phyloP scores from a whole-genome alignment of 2,113 vertebrate genomes.

The Poeciliopsis retropinna region DNA sequence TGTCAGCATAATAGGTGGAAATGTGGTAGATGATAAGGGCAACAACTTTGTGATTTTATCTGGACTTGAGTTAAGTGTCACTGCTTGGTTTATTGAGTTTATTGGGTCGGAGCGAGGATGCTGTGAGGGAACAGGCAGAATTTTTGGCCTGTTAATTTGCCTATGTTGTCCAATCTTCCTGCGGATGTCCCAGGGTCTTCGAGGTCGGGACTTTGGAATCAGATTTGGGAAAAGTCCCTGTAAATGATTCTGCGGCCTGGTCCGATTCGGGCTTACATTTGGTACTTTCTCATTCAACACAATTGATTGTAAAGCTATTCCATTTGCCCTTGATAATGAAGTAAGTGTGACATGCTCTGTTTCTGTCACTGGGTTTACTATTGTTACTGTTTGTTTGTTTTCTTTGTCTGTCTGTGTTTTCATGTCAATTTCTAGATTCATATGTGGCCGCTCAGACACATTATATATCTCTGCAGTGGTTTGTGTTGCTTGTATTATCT shows the following conservation, averaged over 20 bases:
- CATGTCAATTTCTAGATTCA: slow-evolving; percentile 13
- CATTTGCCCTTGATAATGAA: slow-evolving; percentile 47
- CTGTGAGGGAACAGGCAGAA: slow-evolving; percentile 49
- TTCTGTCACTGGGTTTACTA: slow-evolving; percentile 24
- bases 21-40: slow-evolving; percentile 27
- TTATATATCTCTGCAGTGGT: slow-evolving; percentile 25
- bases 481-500: slow-evolving; percentile 12
- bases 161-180: slow-evolving; percentile 81
- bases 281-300: slow-evolving; percentile 16
- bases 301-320: slow-evolving; percentile 36
- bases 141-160: slow-evolving; percentile 77
- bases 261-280: slow-evolving; percentile 27
- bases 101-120: slow-evolving; percentile 41
- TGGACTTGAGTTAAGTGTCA: slow-evolving; percentile 27
- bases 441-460: slow-evolving; percentile 7
- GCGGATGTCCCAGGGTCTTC: slow-evolving; percentile 74
- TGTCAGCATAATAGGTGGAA: slow-evolving; percentile 20
- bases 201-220: slow-evolving; percentile 43
- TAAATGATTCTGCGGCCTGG: slow-evolving; percentile 13
- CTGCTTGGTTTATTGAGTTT: slow-evolving; percentile 33
- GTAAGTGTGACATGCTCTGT: slow-evolving; percentile 29
- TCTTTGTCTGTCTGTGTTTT: slow-evolving; percentile 22
- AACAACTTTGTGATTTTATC: slow-evolving; percentile 9
- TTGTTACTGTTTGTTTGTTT: slow-evolving; percentile 13
- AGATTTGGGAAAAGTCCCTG: slow-evolving; percentile 43